Base-by-base conservation (phyloP, 2,797 vertebrate genomes). In the Setipinna tenuifilis region DNA sequence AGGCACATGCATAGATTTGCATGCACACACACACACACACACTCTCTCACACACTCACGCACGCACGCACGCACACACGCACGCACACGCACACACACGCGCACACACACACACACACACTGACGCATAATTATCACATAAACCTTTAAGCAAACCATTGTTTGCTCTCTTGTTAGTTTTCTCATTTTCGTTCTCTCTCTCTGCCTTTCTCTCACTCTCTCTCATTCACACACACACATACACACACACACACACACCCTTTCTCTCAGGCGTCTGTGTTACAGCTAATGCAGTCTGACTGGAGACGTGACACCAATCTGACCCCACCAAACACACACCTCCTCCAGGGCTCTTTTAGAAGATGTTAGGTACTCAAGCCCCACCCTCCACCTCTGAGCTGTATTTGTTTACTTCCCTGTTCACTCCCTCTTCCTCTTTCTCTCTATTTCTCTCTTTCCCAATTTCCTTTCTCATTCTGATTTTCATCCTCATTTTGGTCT, bases 231-330 rank as follows among this genome's bases (percentile, higher is more conserved):
- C 23, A 10, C 7, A 25, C 62, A 5, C 35, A 5, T 5, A 41
- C 35, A 41, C 35, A n/a, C 59, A 9, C n/a, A 10, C 58, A 21
- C 58, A 6, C 58, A 21, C 58, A 12, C 62, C 31, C 65, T 31
- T 28, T 71, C 65, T 71, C 12, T 4, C 3, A 14, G 65, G 25
- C 65, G 5, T 14, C 65, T 71, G 65, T 71, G 31, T 28, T 28
- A 17, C 25, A 71, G 65, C 65, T 71, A 71, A 71, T 71, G 12
- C 25, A 71, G 65, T 31, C 25, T 71, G 65, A 71, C 65, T 71
- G 23, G 61, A n/a, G 65, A 71, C 65, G 31, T 2, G 3, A 14
- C 65, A 31, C 65, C 65, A 25, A 6, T 10, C 65, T 31, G 65
- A 71, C 65, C 65, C 65, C 65, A 4, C 14, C 65, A 68, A 25